These are phyloP conservation scores for Nasonia longicornis DNA, from an alignment of 1,140 invertebrate species.

Conservation along the genomic window DNA sequence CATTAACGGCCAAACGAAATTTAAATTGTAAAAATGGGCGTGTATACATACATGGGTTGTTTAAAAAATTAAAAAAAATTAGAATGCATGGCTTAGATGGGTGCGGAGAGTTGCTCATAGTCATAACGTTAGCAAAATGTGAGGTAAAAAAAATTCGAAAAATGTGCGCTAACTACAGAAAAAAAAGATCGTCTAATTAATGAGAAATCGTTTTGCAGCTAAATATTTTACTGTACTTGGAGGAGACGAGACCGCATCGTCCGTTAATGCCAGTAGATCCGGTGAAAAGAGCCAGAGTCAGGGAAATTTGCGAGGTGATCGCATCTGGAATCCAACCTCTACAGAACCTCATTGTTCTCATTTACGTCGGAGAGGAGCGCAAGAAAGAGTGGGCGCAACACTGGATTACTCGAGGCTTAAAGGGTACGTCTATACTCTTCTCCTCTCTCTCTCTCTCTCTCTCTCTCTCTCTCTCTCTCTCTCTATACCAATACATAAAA, in stretches of 20 bases:
- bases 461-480: neutral
- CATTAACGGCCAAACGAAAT: neutral
- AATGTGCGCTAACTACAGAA: neutral
- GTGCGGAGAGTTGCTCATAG: neutral
- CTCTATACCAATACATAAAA: neutral
- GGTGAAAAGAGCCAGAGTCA: conserved; percentile 86
- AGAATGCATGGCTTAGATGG: neutral
- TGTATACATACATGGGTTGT: neutral
- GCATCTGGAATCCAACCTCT: conserved; percentile 94
- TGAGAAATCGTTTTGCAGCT: conserved; percentile 67
- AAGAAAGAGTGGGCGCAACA: conserved; percentile 93
- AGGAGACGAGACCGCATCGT: conserved; percentile 89
- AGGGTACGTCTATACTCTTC: conserved; percentile 64
- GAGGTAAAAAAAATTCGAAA: neutral
- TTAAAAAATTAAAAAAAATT: neutral
- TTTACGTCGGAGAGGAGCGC: conserved; percentile 86
- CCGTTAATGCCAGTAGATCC: conserved; percentile 89
- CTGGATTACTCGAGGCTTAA: conserved; percentile 91
- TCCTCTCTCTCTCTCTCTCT: too few relatives aligned
- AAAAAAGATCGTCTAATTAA: conserved; percentile 21
- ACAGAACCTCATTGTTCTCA: conserved; percentile 91
- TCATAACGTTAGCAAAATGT: neutral
- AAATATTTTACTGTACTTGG: conserved; percentile 95
- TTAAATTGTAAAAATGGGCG: neutral
- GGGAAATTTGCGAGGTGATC: conserved; percentile 85